Conservation (phyloP, 2,797 vertebrate genomes). For the Cuculus canorus region DNA sequence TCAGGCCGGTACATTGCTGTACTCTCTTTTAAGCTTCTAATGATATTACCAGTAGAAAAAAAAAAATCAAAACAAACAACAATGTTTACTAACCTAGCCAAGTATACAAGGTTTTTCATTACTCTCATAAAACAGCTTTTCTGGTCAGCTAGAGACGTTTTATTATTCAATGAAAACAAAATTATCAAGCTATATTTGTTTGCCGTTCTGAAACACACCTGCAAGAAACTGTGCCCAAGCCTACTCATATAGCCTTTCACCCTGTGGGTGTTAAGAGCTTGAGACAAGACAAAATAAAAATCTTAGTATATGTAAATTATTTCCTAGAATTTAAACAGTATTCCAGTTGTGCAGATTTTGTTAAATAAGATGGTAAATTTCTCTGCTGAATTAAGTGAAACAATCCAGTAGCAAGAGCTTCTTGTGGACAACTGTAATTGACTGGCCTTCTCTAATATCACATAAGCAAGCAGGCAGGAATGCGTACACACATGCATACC, state of each 20-base stretch:
- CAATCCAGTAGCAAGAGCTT: neutral
- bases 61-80: too few species aligned
- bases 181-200: neutral
- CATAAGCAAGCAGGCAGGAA: neutral
- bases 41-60: neutral
- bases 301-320: neutral
- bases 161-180: neutral
- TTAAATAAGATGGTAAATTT: neutral
- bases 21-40: neutral
- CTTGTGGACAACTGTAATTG: neutral
- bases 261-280: neutral
- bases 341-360: neutral
- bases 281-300: neutral
- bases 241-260: neutral
- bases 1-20: neutral
- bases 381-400: neutral
- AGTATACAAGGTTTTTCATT: neutral
- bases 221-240: neutral
- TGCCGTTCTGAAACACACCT: neutral
- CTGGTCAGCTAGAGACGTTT: neutral
- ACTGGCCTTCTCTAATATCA: neutral
- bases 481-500: neutral
- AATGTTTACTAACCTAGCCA: neutral
- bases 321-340: neutral
- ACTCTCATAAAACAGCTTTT: neutral